Base-by-base conservation (phyloP, 2,113 vertebrate genomes). In the Tragulus kanchil region DNA sequence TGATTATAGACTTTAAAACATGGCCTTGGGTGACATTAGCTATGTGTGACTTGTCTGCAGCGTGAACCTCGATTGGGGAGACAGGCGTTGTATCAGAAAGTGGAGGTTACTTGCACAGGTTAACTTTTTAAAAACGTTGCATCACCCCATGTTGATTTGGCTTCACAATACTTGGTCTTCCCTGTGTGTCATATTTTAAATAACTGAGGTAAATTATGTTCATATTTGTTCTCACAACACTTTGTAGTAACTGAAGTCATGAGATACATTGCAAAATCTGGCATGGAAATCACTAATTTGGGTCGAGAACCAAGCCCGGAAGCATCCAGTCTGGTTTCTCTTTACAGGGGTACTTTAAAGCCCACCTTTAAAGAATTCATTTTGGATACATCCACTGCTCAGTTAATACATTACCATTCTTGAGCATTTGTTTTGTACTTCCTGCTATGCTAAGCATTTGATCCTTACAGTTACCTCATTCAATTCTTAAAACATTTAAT, bases 371-470 rank as follows among this genome's bases (percentile, higher is more conserved):
- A 64, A 86, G 31, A 65, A 93, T 59, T 93, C 25, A 73, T 71
- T 81, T 96, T 89, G 65, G 65, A 56, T 87, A 94, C 89, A 85
- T 15, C 31, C n/a, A n/a, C n/a, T n/a, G n/a, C n/a, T 93, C 26
- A 96, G 50, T 92, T 93, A 96, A 58, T 95, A 88, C 90, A 84
- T 90, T 50, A 50, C 31, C 36, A 54, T 28, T 73, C 71, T 85
- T 69, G 42, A 92, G 25, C 52, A 45, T 17, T 89, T 91, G 9
- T 56, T 90, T 90, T 48, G 23, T 81, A 69, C 48, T 83, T 93
- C 11, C 52, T 67, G 17, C 83, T 92, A 6, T 93, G 69, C 65
- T 89, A 92, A 96, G 50, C 26, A 50, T 90, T 84, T 92, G 54
- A 87, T 84, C 90, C 79, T 92, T 84, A 52, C 64, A 42, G 23